Evolutionary conservation across 1,140 invertebrate genomes (phyloP).

Genomic region (Leptopilina boulardi): DNA sequence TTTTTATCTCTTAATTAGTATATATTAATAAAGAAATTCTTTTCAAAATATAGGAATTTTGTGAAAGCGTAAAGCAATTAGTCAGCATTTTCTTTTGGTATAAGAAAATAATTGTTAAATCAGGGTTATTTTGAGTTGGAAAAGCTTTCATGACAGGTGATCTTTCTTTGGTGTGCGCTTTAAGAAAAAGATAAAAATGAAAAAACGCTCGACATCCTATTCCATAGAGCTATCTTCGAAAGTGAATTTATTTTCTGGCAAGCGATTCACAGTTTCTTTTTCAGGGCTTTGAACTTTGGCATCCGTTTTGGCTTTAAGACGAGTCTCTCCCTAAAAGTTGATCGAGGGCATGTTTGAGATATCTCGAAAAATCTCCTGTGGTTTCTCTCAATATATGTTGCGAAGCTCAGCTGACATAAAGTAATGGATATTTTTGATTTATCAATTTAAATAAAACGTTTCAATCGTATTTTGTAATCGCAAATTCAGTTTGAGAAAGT

Average conservation of each 20-base stretch:
- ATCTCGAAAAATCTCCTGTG: not conserved
- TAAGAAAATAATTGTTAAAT: not conserved
- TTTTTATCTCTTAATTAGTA: no score
- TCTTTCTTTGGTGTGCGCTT: not conserved
- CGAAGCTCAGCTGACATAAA: not conserved
- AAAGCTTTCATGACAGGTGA: constrained; percentile 1
- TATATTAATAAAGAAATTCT: no score
- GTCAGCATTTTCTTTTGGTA: not conserved
- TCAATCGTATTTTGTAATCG: no score
- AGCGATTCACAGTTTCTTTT: not conserved
- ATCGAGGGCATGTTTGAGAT: not conserved
- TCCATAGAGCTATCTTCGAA: constrained; percentile 26
- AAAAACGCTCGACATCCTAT: constrained; percentile 17
- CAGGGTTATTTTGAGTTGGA: not conserved
- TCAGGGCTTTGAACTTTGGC: not conserved
- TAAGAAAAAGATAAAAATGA: not conserved
- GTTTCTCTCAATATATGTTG: not conserved
- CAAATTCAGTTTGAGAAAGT: not conserved
- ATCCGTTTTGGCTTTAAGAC: constrained; percentile 7
- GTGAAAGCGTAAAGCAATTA: no score
- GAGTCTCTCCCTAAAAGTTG: not conserved
- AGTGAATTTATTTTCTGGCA: constrained; percentile 28
- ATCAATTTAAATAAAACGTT: no score
- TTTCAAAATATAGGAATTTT: no score
- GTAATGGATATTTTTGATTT: not conserved